Percentiles rank a stretch among this genome's conserved stretches.
Evolutionary conservation across 2,113 vertebrate genomes (phyloP).

Genomic region (Platysteira castanea): DNA sequence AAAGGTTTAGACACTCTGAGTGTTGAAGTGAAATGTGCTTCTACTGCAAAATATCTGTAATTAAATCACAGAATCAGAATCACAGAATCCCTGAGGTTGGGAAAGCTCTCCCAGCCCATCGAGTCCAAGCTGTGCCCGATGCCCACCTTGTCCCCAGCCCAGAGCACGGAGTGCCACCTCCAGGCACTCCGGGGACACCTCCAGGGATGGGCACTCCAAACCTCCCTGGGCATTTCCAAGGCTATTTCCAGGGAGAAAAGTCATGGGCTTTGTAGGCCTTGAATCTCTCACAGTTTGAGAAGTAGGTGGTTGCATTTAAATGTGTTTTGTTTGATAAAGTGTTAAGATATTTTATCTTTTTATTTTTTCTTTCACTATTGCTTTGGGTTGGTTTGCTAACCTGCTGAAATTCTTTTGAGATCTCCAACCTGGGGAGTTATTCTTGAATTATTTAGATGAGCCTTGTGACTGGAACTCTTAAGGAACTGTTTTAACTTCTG

Average conservation of each 20-base stretch:
- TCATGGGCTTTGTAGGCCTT: not conserved
- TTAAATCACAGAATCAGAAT: not conserved
- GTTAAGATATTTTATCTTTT: not conserved
- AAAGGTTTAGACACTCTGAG: not conserved
- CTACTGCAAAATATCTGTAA: not conserved
- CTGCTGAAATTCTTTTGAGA: not conserved
- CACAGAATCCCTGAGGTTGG: not conserved
- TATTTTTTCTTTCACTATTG: not conserved
- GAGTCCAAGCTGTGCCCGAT: rapidly evolving
- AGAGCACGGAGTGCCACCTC: not conserved
- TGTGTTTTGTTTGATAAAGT: not conserved
- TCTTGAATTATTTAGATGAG: not conserved
- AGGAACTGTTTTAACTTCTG: not conserved
- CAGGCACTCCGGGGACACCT: not conserved
- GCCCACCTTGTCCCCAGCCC: not conserved
- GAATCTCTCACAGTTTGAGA: not conserved
- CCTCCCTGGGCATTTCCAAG: not conserved
- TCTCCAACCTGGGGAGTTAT: not conserved
- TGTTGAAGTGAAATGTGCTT: not conserved
- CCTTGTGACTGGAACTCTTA: not conserved
- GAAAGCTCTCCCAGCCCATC: rapidly evolving
- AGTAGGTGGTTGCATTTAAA: not conserved
- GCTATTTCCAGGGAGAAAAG: not conserved
- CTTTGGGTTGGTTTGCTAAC: not conserved
- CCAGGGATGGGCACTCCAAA: not conserved